Evolutionary conservation across 2,888 invertebrate species (phyloP).

Genomic region (Rutpela maculata): DNA sequence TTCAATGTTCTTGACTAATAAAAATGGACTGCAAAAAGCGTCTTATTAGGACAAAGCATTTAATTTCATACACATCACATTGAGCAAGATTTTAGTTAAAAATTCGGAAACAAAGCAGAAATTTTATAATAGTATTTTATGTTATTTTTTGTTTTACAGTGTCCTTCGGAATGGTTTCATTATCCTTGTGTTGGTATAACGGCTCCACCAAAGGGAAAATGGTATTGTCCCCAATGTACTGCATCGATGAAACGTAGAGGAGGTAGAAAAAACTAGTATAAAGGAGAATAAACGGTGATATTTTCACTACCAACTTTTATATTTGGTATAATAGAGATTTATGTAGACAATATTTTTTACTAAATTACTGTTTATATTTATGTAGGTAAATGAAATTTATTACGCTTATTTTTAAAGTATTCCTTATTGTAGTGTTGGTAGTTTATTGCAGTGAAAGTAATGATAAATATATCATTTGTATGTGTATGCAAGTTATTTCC

Average conservation of each 20-base stretch:
- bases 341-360: slow-evolving; percentile 20
- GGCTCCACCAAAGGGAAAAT: slow-evolving; percentile 97
- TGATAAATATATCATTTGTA: background rate
- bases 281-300: background rate
- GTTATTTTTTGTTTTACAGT: slow-evolving; percentile 78
- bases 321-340: background rate
- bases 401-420: slow-evolving; percentile 32
- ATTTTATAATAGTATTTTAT: too few relatives aligned
- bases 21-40: too few relatives aligned
- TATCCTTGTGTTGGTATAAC: slow-evolving; percentile 98
- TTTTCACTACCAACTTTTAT: background rate
- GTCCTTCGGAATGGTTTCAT: slow-evolving; percentile 99
- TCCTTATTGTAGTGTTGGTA: background rate
- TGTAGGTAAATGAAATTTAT: slow-evolving; percentile 18
- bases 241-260: slow-evolving; percentile 90
- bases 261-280: slow-evolving; percentile 83
- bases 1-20: too few relatives aligned
- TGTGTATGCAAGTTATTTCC: background rate
- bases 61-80: too few relatives aligned
- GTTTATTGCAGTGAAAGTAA: background rate
- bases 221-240: slow-evolving; percentile 98
- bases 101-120: too few relatives aligned
- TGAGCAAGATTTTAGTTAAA: too few relatives aligned
- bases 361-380: background rate
- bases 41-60: too few relatives aligned